Evolutionary conservation across 37 sponge, comb jelly and placozoan genomes (phyloP), one percentile per base, ranked within the genome.

Genomic region (Amphimedon queenslandica): DNA sequence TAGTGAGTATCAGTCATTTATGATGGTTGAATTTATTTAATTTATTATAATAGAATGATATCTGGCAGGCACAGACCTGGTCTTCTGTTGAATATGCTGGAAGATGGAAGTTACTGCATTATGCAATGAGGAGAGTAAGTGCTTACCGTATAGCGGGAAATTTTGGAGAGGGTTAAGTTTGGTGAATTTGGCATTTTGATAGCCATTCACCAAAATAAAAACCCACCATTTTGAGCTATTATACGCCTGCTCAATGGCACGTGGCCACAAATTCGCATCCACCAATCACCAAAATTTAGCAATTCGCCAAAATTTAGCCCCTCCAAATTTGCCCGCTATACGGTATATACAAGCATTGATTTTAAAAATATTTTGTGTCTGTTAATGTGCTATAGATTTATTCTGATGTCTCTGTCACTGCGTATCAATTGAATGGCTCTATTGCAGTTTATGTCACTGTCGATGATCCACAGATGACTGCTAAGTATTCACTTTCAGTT

Each of bases 11-110:
- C n/a, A n/a, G n/a, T n/a, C n/a, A n/a, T n/a, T n/a, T n/a, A n/a
- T n/a, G n/a, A n/a, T n/a, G n/a, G n/a, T n/a, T n/a, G n/a, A n/a
- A n/a, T n/a, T n/a, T n/a, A n/a, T n/a, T n/a, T n/a, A n/a, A n/a
- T n/a, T n/a, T 37, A n/a, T 18, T 51, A 36, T 23, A 42, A 10
- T 66, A 92, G 88, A 95, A 95, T 92, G 93, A 92, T 77, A 92
- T 95, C 23, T 95, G 96, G 96, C 96, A 88, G 66, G 90, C 87
- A 42, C 96, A 84, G 76, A 86, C 82, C 36, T 95, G 96, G 96
- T 37, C 96, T 28, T 95, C 96, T 3, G 37, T 95, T 24, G 89
- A 95, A 60, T 95, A 87, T 78, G 76, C 58, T 65, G 90, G 92
- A 30, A 70, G 76, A 16, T 95, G 96, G 96, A 95, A 95, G 79